Evolutionary conservation across 2,888 invertebrate species (phyloP).

Genomic region (Dysmachus trigonus): DNA sequence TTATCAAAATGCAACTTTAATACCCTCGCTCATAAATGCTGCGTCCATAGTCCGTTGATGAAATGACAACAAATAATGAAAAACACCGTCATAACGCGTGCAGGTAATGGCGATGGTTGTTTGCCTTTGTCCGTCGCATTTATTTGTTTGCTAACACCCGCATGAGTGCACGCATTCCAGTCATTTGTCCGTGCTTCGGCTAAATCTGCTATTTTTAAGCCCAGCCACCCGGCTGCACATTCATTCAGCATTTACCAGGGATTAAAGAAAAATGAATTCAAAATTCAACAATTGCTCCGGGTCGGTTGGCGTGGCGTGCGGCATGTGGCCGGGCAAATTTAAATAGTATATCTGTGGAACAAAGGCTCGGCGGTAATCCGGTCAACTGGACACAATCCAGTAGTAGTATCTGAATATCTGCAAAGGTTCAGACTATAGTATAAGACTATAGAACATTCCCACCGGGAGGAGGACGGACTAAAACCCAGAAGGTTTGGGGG

Average conservation of each 20-base stretch:
- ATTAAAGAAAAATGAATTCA: not conserved
- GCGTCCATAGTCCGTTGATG: not conserved
- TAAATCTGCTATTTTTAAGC: not conserved
- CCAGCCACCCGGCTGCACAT: not conserved
- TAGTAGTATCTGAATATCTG: not conserved
- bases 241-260: not conserved
- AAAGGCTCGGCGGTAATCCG: not conserved
- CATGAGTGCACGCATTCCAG: not conserved
- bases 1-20: not conserved
- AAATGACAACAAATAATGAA: not conserved
- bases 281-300: not conserved
- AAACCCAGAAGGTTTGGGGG: not conserved
- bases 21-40: not conserved
- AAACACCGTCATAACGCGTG: not conserved
- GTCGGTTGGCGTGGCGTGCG: not conserved
- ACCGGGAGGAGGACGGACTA: not conserved
- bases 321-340: not conserved
- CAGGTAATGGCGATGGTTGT: not conserved
- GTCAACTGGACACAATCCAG: not conserved
- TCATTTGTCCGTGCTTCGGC: not conserved
- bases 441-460: not conserved
- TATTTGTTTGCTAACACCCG: constrained; percentile 10
- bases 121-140: not conserved
- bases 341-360: not conserved
- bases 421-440: not conserved